Conservation (phyloP, 2,888 invertebrate species). For the Panorpa germanica region DNA sequence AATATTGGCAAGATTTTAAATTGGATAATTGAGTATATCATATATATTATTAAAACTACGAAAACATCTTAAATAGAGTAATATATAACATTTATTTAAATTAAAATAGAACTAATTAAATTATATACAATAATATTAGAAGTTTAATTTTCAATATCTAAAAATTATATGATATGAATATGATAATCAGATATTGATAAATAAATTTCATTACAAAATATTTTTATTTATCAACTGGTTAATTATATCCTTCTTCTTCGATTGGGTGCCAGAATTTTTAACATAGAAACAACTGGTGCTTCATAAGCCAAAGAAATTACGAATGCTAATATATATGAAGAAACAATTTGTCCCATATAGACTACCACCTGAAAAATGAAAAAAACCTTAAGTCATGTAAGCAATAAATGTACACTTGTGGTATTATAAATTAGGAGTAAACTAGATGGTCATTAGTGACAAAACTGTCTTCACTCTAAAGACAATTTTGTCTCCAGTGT, state of each 20-base stretch:
- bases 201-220: neutral
- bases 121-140: no score
- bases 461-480: no score
- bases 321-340: conserved; percentile 60
- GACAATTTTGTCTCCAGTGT: no score
- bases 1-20: no score
- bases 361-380: conserved; percentile 40
- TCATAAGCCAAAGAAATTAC: conserved; percentile 66
- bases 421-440: no score
- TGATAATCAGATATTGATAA: neutral
- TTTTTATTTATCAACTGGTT: neutral
- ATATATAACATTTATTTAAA: no score
- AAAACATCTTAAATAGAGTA: no score
- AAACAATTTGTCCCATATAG: conserved; percentile 64
- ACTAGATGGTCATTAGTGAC: no score
- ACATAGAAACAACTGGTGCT: conserved; percentile 68
- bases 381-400: conserved; percentile 6
- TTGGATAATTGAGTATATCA: no score
- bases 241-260: conserved; percentile 21
- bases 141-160: neutral
- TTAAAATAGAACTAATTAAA: no score
- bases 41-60: no score
- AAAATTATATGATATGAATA: neutral
- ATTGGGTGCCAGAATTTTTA: conserved; percentile 46
- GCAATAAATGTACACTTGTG: no score